Conservation (phyloP, 2,113 vertebrate genomes). For the Axis porcinus region DNA sequence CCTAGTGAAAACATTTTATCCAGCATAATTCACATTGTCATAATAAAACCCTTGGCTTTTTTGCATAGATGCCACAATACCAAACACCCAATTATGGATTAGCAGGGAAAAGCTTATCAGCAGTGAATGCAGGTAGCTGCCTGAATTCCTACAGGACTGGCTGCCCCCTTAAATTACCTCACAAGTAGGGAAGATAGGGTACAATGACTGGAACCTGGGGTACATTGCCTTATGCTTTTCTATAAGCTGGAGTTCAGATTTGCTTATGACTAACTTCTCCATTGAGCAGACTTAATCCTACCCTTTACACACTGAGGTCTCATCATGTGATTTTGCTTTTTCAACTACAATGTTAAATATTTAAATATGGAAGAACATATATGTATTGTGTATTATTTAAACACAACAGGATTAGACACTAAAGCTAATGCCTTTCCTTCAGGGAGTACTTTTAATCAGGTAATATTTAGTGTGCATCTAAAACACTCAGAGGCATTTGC, state of each 20-base stretch:
- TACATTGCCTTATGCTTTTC: accelerated
- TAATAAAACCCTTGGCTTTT: not conserved
- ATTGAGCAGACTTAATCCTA: not conserved
- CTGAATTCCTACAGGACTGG: not conserved
- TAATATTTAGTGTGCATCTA: not conserved
- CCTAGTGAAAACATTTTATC: not conserved
- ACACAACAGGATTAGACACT: not conserved
- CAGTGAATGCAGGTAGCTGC: not conserved
- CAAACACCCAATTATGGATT: not conserved
- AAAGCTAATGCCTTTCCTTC: not conserved
- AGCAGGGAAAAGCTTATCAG: not conserved
- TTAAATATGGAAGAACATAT: not conserved
- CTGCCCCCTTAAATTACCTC: not conserved
- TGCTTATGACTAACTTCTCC: not conserved
- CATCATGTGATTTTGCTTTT: not conserved
- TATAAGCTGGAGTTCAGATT: not conserved
- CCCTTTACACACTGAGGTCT: not conserved
- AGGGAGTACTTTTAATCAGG: conserved; percentile 32
- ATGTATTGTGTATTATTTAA: not conserved
- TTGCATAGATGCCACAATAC: not conserved
- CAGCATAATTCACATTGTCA: not conserved
- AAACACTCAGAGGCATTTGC: not conserved
- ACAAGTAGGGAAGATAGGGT: not conserved
- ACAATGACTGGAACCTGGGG: not conserved
- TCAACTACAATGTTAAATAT: not conserved